These are phyloP conservation scores for Andrena camellia DNA, from an alignment of 2,888 invertebrate species.

Conservation along the genomic window DNA sequence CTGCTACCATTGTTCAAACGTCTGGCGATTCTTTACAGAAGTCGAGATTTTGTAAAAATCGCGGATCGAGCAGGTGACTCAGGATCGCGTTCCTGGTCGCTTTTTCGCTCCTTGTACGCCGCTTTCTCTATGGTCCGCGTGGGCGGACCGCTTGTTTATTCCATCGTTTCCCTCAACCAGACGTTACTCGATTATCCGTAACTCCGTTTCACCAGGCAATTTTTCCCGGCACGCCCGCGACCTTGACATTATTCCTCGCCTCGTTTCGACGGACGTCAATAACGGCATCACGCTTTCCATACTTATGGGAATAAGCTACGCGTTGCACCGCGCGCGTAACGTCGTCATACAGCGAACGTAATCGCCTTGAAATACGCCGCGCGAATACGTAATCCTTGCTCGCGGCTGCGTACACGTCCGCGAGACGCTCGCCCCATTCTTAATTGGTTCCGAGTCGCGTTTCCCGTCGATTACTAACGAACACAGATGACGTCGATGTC, in stretches of 20 bases:
- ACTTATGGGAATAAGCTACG: conserved; percentile 54
- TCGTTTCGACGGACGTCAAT: conserved; percentile 38
- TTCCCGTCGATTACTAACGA: conserved; percentile 12
- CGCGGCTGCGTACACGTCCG: conserved; percentile 32
- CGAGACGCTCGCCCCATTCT: conserved; percentile 35
- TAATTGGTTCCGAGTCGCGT: conserved; percentile 34
- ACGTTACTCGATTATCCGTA: not conserved
- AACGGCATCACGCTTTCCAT: conserved; percentile 51
- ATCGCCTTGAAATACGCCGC: conserved; percentile 62
- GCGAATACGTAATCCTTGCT: conserved; percentile 58
- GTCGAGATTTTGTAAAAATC: no score
- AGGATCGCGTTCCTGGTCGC: not conserved
- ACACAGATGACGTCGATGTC: not conserved
- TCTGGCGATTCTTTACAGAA: no score
- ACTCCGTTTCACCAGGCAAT: not conserved
- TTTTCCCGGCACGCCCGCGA: conserved; percentile 35
- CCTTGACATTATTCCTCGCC: conserved; percentile 64
- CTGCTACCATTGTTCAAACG: no score
- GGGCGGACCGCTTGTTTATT: conserved; percentile 5
- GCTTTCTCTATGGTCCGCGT: not conserved
- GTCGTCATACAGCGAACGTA: conserved; percentile 65
- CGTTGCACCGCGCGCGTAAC: conserved; percentile 32
- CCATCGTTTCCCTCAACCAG: not conserved
- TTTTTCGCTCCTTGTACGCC: not conserved
- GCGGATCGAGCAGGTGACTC: no score